Conservation (phyloP, 37 sponge, comb jelly and placozoan genomes). For the Tethya wilhelma region DNA sequence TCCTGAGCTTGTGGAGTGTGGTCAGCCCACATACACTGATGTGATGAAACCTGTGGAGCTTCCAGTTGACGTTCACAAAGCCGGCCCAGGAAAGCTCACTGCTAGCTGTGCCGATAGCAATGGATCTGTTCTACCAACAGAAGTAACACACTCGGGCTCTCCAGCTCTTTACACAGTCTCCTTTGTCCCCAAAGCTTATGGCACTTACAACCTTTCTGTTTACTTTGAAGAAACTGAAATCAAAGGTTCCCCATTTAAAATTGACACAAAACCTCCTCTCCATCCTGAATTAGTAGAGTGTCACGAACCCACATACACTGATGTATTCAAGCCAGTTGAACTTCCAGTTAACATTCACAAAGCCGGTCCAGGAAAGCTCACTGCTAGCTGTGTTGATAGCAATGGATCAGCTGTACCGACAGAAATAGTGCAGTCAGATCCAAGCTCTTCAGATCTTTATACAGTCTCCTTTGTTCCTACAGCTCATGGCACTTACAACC, state of each 20-base stretch:
- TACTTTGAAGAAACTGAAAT: conserved; percentile 48
- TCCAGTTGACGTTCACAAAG: conserved; percentile 35
- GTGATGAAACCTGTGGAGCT: conserved; percentile 41
- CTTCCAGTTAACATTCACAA: conserved; percentile 31
- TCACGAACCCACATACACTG: conserved; percentile 25
- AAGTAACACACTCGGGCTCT: conserved; percentile 9
- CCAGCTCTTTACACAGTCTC: conserved; percentile 15
- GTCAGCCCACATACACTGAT: conserved; percentile 20
- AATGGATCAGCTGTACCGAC: conserved; percentile 21
- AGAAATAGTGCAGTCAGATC: conserved; percentile 14
- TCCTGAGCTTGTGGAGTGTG: conserved; percentile 47
- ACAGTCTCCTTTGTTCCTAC: conserved; percentile 50
- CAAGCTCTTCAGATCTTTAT: not conserved
- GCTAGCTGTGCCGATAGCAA: conserved; percentile 22
- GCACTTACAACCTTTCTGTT: conserved; percentile 50
- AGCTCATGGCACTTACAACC: conserved; percentile 40
- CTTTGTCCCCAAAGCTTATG: conserved; percentile 53
- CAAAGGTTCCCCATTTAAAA: conserved; percentile 49
- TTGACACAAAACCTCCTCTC: conserved; percentile 33
- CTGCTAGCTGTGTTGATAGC: conserved; percentile 26
- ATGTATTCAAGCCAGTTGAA: conserved; percentile 37
- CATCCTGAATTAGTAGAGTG: conserved; percentile 44
- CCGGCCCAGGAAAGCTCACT: conserved; percentile 64
- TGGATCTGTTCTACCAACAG: conserved; percentile 22
- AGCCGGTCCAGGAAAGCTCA: conserved; percentile 66